Conservation (phyloP, 2,113 vertebrate species). For the Centrocercus urophasianus region DNA sequence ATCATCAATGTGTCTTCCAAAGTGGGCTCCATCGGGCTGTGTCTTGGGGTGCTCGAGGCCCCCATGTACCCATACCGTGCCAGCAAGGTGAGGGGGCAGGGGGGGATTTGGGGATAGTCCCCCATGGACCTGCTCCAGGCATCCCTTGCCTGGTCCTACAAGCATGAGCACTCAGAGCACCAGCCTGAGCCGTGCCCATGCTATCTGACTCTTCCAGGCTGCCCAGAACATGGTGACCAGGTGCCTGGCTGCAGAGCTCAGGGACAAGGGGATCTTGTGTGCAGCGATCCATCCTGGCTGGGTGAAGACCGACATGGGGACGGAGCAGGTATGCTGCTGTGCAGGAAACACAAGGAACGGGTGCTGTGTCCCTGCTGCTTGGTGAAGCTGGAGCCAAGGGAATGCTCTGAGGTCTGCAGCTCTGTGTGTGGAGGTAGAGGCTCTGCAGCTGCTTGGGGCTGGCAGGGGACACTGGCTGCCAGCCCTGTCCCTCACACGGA, state of each 20-base stretch:
- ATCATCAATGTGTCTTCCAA: constrained; percentile 53
- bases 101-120: neutral
- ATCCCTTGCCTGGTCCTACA: neutral
- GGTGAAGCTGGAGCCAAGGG: neutral
- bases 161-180: fast-evolving
- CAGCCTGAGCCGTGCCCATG: fast-evolving
- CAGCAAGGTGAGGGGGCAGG: constrained; percentile 53
- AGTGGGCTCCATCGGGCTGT: constrained; percentile 33
- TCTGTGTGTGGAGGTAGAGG: neutral
- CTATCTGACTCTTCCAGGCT: constrained; percentile 37
- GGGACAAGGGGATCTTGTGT: constrained; percentile 60
- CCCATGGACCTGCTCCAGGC: neutral
- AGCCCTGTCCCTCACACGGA: neutral
- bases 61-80: constrained; percentile 34
- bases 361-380: neutral
- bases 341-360: neutral
- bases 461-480: neutral
- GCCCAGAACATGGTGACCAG: constrained; percentile 70
- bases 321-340: neutral
- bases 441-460: neutral
- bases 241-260: constrained; percentile 57
- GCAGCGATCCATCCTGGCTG: constrained; percentile 71
- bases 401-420: neutral
- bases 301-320: constrained; percentile 75
- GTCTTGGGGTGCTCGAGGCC: neutral